phyloP scores from a whole-genome alignment of 2,113 vertebrate genomes.

The Ailurus styani region DNA sequence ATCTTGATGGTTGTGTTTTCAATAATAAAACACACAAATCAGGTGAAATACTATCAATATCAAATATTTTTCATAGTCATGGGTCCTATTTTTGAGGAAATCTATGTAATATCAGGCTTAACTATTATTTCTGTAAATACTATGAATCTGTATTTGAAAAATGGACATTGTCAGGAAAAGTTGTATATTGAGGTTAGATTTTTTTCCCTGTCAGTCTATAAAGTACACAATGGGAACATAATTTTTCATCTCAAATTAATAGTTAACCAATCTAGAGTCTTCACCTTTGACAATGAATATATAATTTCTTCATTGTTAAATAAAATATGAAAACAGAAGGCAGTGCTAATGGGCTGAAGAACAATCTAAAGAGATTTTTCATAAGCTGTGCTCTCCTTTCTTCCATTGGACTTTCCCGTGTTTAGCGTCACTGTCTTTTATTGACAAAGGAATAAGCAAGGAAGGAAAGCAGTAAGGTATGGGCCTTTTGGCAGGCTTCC shows the following conservation, averaged over 20 bases:
- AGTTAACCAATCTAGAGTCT: neutral
- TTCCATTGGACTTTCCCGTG: neutral
- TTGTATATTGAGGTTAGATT: neutral
- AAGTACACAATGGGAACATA: neutral
- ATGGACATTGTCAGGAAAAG: neutral
- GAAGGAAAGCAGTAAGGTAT: neutral
- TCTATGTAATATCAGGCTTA: neutral
- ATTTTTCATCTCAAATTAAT: neutral
- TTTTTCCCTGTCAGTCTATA: neutral
- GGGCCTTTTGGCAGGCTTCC: neutral
- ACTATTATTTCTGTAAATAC: neutral
- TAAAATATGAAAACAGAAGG: neutral
- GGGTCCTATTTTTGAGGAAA: neutral
- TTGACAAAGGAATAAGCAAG: neutral
- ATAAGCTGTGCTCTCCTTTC: neutral
- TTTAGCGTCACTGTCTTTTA: neutral
- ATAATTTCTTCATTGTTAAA: neutral
- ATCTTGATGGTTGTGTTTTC: neutral
- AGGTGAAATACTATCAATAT: neutral
- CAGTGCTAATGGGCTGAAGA: neutral
- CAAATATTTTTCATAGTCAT: neutral
- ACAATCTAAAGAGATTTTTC: neutral
- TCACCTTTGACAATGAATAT: neutral
- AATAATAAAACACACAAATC: neutral
- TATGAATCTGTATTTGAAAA: neutral